Evolutionary conservation across 23 tunicate species (phyloP), one percentile per base, ranked within the genome.

Genomic region (Clavelina lepadiformis): DNA sequence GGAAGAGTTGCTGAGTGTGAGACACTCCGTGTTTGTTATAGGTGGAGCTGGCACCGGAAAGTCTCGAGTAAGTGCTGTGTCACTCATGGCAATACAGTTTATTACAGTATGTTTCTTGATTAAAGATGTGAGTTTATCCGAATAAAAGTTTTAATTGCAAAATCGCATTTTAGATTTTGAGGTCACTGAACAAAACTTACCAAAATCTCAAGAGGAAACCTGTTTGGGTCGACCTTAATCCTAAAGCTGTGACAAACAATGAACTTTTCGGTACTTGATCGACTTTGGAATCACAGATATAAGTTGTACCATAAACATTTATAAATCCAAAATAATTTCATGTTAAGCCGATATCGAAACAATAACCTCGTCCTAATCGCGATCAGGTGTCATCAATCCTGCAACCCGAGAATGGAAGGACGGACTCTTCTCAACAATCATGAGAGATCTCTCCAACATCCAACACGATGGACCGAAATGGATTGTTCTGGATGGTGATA

Each of bases 401-500:
- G 71, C 98, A 15, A 82, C 92, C 0, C 63, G 92, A 3, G 92
- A 91, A 57, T 91, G 98, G 92, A 91, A 91, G 53, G 98, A 91
- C 54, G 98, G 98, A 3, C 78, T 91, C 7, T 91, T 91, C 67
- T 91, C 98, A 31, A 91, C 91, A 3, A 82, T 91, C 63, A 91
- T 91, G 98, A 63, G 98, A 38, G 98, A 91, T 33, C 47, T 91
- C 5, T 82, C 98, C 73, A 91, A 91, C 71, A 60, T 91, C 21
- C 25, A 74, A 19, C 98, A 91, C 37, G 91, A 91, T 33, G 98
- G 98, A 35, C 98, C 98, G 2, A 91, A 91, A 59, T 91, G 98
- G 98, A 91, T 91, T 67, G 91, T 91, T 22, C 83, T 91, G 3
- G 98, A 91, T 82, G 98, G 98, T 82, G 98, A 91, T 65, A 91